Conservation (phyloP, 92 coral and sea anemone genomes). For the Diadumene lineata region DNA sequence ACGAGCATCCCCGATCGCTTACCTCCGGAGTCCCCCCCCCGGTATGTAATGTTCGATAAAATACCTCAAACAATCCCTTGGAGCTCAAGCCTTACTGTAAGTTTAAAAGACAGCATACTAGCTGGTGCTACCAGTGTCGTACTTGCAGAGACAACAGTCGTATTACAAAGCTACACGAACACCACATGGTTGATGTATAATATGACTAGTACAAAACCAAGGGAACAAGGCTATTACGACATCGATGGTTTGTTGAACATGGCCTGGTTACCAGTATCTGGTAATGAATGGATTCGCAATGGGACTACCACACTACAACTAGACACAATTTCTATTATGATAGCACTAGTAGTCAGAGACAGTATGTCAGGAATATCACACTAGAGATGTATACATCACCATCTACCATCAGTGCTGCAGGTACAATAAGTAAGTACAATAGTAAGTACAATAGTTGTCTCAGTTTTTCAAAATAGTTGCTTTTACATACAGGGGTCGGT, state of each 20-base stretch:
- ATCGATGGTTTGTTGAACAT: constrained; percentile 84
- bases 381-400: constrained; percentile 43
- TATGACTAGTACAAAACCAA: constrained; percentile 7
- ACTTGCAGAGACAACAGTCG: constrained; percentile 18
- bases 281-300: constrained; percentile 57
- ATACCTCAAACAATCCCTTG: constrained; percentile 23
- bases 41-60: constrained; percentile 13
- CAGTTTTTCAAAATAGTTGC: too few relatives aligned
- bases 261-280: constrained; percentile 62
- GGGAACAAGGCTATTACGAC: constrained; percentile 30
- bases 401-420: background rate
- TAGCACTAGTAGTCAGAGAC: constrained; percentile 24
- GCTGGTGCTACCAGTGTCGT: constrained; percentile 3
- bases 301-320: constrained; percentile 79
- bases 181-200: constrained; percentile 11
- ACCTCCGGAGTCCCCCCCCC: too few relatives aligned
- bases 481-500: too few relatives aligned
- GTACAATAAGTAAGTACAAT: constrained; percentile 27
- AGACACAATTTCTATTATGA: constrained; percentile 36
- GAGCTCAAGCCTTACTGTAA: constrained; percentile 12
- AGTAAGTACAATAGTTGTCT: too few relatives aligned
- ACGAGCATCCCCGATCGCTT: too few relatives aligned
- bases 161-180: constrained; percentile 13
- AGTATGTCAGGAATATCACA: constrained; percentile 57
- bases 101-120: background rate